Percentiles rank a stretch among this genome's conserved stretches.
Conservation (phyloP, 2,888 invertebrate genomes). For the Dryocosmus kuriphilus region DNA sequence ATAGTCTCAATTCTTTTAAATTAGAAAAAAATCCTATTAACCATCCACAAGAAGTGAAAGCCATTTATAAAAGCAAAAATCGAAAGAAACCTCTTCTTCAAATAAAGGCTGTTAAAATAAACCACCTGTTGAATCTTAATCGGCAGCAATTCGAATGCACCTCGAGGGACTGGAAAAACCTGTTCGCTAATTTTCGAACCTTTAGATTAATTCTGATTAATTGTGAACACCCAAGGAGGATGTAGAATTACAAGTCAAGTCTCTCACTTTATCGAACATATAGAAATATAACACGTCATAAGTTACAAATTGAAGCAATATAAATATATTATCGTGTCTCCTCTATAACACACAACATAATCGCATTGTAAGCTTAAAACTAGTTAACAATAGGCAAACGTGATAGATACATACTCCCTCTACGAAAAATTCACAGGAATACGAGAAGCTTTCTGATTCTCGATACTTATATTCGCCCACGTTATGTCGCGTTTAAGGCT, state of each 20-base stretch:
- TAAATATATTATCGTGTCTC: not conserved
- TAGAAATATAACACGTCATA: not conserved
- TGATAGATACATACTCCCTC: conserved; percentile 14
- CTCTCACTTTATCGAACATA: not conserved
- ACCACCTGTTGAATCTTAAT: not conserved
- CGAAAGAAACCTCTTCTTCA: not conserved
- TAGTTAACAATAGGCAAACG: conserved; percentile 33
- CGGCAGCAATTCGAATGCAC: not conserved
- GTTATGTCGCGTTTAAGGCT: conserved; percentile 10
- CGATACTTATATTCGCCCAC: conserved; percentile 43
- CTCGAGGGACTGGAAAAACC: conserved; percentile 9
- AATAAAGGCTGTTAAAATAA: not conserved
- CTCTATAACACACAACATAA: conserved; percentile 42
- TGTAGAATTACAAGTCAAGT: not conserved
- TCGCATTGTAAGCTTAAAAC: conserved; percentile 4
- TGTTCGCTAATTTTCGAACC: conserved; percentile 51
- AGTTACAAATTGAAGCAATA: not conserved
- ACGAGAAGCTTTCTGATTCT: conserved; percentile 48
- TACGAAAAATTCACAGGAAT: conserved; percentile 9
- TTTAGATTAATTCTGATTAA: conserved; percentile 61
- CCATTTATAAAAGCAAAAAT: too few species aligned
- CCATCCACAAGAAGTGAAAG: too few species aligned
- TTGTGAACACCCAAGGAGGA: conserved; percentile 38
- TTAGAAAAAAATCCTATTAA: too few species aligned
- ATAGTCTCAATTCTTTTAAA: too few species aligned